Base-by-base conservation (phyloP, 2,113 vertebrate species). In the Onychorhynchus coronatus region DNA sequence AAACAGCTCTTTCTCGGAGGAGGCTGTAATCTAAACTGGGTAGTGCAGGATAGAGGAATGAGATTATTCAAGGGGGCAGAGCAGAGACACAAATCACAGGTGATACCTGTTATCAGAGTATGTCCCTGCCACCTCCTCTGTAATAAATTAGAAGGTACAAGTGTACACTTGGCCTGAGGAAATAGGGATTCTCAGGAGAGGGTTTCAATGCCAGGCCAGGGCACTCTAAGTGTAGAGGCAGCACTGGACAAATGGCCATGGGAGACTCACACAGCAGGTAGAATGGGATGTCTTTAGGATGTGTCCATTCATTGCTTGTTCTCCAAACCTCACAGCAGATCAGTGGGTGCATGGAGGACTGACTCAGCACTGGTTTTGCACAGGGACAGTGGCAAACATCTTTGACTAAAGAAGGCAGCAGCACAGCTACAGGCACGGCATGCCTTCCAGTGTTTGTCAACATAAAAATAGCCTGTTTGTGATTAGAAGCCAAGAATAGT, bases 361-460 rank as follows among this genome's bases (percentile, higher is more conserved):
- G 47, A 77, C 46, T 68, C 82, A 75, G 47, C 62, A 27, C 6
- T 42, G 78, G 16, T 35, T 72, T 71, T 92, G 75, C 70, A 82
- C 16, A 56, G 10, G 27, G 85, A 84, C 46, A 75, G 74, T 67
- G 28, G 39, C 39, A 89, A 86, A 86, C 31, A 47, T 86, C 68
- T 91, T 63, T 97, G 92, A 81, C 93, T 97, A 97, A 96, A 96
- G 94, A 93, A 93, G 94, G 93, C 70, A 94, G 90, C 37, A 50
- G 49, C 50, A 74, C 31, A 72, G 70, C 67, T 70, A 62, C 20
- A 94, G 55, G 75, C 88, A 91, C 35, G 50, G 71, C 85, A 84
- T 97, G 77, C 78, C 95, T 97, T 96, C 95, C 95, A 93, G 73
- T 14, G 23, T 84, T 91, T 39, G 6, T 85, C 89, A 92, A 75